Evolutionary conservation across 2,797 vertebrate genomes (phyloP).

Genomic region (Rhinichthys osculus): DNA sequence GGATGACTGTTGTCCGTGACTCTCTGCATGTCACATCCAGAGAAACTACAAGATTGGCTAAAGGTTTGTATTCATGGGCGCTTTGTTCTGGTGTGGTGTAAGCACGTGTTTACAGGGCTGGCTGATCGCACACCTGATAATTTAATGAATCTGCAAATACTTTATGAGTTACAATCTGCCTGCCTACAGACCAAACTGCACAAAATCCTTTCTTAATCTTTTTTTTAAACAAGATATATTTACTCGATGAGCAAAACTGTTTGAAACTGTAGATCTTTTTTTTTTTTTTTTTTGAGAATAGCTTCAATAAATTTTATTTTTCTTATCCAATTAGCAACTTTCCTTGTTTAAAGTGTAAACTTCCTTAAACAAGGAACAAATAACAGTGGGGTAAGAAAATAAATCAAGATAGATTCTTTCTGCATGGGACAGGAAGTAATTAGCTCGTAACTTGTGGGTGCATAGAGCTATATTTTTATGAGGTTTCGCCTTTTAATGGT

Average conservation of each 20-base stretch:
- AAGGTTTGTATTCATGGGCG: slow-evolving; percentile 10
- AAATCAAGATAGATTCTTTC: neutral
- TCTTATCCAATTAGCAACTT: neutral
- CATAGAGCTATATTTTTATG: neutral
- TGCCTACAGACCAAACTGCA: neutral
- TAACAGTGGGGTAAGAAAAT: neutral
- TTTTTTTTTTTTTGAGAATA: too few species aligned
- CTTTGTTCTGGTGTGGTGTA: slow-evolving; percentile 47
- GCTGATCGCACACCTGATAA: slow-evolving; percentile 37
- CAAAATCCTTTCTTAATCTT: neutral
- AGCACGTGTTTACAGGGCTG: slow-evolving; percentile 33
- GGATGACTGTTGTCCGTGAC: neutral
- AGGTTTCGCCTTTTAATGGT: neutral
- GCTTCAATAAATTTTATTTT: neutral
- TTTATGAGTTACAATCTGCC: neutral
- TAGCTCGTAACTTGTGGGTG: slow-evolving; percentile 3
- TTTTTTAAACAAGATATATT: neutral
- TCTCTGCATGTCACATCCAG: neutral
- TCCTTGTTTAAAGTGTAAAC: neutral
- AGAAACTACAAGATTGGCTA: neutral
- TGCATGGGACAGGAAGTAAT: slow-evolving; percentile 14
- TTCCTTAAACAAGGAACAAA: neutral
- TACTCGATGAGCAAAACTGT: neutral
- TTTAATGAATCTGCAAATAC: slow-evolving; percentile 34
- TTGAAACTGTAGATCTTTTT: neutral